A percentile compares a stretch with the other conserved stretches of the same genome.
phyloP scores from a whole-genome alignment of 1,140 invertebrate genomes.

The Semibalanus balanoides region DNA sequence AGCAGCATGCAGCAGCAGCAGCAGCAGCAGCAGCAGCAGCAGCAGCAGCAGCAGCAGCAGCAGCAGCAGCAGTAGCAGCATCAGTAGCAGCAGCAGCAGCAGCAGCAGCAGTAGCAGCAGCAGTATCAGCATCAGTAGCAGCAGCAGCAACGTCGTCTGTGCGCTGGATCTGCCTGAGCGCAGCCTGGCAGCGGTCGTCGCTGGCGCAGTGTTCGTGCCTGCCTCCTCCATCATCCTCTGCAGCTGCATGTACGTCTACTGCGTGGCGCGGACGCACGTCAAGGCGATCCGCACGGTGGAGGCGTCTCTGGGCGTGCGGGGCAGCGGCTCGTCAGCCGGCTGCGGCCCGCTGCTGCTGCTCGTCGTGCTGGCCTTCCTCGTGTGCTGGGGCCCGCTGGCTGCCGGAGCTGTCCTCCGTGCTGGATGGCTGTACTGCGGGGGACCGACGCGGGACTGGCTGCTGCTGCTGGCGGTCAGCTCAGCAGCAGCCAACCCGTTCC shows the following conservation, averaged over 20 bases:
- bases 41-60: too few species aligned
- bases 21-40: too few species aligned
- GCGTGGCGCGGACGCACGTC: conserved; percentile 46
- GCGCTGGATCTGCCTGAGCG: conserved; percentile 34
- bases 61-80: too few species aligned
- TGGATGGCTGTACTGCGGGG: not conserved
- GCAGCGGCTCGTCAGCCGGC: not conserved
- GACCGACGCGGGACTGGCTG: not conserved
- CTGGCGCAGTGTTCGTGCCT: conserved; percentile 33
- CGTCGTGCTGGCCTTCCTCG: not conserved
- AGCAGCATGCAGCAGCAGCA: too few species aligned
- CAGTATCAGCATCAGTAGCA: too few species aligned
- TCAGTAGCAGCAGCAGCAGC: too few species aligned
- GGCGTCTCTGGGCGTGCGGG: conserved; percentile 31
- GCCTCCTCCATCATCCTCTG: conserved; percentile 39
- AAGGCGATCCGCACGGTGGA: conserved; percentile 49
- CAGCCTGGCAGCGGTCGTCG: conserved; percentile 37
- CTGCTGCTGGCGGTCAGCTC: not conserved
- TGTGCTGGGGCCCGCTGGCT: not conserved
- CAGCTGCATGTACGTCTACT: conserved; percentile 49
- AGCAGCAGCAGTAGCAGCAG: too few species aligned
- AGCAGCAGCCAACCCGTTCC: not conserved
- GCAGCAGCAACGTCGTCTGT: conserved; percentile 34
- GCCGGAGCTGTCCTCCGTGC: not conserved
- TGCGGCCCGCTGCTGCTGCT: not conserved